Base-by-base conservation (phyloP, 2,888 invertebrate species). In the Craniophora ligustri region DNA sequence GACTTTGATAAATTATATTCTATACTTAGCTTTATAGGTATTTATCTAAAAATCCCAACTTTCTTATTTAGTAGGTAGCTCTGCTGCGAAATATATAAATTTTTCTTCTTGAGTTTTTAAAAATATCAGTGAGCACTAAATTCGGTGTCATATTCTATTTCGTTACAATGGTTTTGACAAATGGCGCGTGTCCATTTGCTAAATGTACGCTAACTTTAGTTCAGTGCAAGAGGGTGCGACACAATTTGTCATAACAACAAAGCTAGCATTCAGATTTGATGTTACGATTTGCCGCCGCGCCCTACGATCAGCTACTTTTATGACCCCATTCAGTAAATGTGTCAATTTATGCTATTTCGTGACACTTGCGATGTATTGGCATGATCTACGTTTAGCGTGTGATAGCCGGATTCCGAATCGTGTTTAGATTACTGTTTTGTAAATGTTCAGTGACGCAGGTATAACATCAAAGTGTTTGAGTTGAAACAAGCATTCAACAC, bases 201-300 rank as follows among this genome's bases (percentile, higher is more conserved):
- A 54, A 69, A 71, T 60, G 53, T 50, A 56, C 39, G 74, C 65
- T 59, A 56, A 36, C 46, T 61, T 55, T 62, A 19, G 35, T 42
- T 42, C 54, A 62, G 57, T 69, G 72, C 59, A 54, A 50, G n/a
- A n/a, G 72, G 76, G 79, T 66, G 82, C 64, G 78, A 81, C 76
- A 71, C 82, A 65, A 84, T 85, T 85, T 81, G 74, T 84, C 84
- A 86, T 80, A 78, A 72, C 68, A 71, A 76, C 77, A 78, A 73
- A 78, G 67, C 61, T 73, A 72, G 60, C 73, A 81, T 84, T 84
- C 76, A 79, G 76, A 79, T 81, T 81, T 76, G 76, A 76, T 77
- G 75, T 68, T 63, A 56, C 67, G 75, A 75, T 75, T 77, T 62
- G 59, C 40, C 46, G 75, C 67, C 82, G 67, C 79, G 18, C 76